Evolutionary conservation across 2,888 invertebrate genomes (phyloP), one percentile per base, ranked within the genome.

Genomic region (Drosophila mimica): DNA sequence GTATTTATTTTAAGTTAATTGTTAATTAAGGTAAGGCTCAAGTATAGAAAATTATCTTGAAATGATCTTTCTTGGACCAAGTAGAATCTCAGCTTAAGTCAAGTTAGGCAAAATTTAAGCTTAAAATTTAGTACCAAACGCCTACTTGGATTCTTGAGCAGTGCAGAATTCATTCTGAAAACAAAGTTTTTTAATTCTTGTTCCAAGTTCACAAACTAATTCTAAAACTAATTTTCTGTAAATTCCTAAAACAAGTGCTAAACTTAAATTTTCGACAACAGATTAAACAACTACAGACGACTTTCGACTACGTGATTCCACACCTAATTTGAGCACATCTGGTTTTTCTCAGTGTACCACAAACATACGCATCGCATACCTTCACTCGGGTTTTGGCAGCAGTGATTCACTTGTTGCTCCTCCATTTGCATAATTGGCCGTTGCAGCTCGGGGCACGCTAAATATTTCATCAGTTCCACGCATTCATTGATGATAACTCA

Each of bases 361-460:
- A 5, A 20, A 3, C 17, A 34, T 28, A 36, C 70, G 30, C 38
- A 67, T 8, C 17, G 53, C 56, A 67, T 61, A 53, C 33, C 73
- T 74, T 38, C 49, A 34, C 34, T 56, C 64, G 51, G 68, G 59
- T 54, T 54, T 81, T 62, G 56, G 20, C 68, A 4, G 4, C 70
- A 67, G 49, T 86, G 90, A 88, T 86, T 86, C 85, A 86, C 90
- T 78, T 88, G 85, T 46, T 69, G 60, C 72, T 64, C 54, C 60
- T 73, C 68, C 68, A 88, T 86, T 86, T 81, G 81, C 89, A 87
- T 86, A 74, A 73, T 56, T 60, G 51, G 30, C 34, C 34, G 36
- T 51, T 74, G 70, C 72, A 70, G 56, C 57, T 58, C 33, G 54
- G 11, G 71, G 71, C 69, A 71, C 46, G 65, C 51, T 36, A 76